Evolutionary conservation across 2,888 invertebrate genomes (phyloP), one percentile per base, ranked within the genome.

Genomic region (Phortica magna): DNA sequence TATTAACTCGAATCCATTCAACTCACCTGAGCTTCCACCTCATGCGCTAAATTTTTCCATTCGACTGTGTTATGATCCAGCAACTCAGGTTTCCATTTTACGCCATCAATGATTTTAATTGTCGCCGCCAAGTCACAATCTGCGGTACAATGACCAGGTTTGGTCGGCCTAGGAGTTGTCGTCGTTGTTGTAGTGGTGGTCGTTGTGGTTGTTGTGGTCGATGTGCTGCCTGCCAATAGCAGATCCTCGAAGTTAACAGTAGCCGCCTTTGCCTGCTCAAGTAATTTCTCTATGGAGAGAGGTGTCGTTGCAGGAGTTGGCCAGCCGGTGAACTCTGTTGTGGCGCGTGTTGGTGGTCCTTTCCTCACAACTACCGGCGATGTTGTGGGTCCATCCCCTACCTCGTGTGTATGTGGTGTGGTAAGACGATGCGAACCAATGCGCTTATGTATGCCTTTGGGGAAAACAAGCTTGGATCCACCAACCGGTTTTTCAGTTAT

Each of bases 311-410:
- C 96, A 7, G 96, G 95, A 0, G 96, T 96, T 12, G 97, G 97
- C 97, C 97, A 97, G 17, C 97, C 97, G 14, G 97, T 97, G 85
- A 97, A 97, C 91, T 96, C 97, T 19, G 97, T 97, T 9, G 96
- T 96, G 31, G 95, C 95, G 94, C 97, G 95, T 31, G 94, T 94
- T 0, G 97, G 97, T 94, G 97, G 97, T 82, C 97, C 97, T 91
- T 96, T 96, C 80, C 95, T 95, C 83, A 97, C 97, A 73, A 95
- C 94, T 7, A 96, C 96, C 0, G 92, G 90, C 0, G 93, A 93
- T 0, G 92, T 91, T 2, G 93, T 93, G 1, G 17, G 82, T 83
- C 19, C 73, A 4, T 64, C 76, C 1, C 12, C 92, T 2, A 82
- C 90, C 10, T 81, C 83, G 0, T 85, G 87, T 14, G 94, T 91